Base-by-base conservation (phyloP, 2,113 vertebrate genomes). In the Glaucomys volans region DNA sequence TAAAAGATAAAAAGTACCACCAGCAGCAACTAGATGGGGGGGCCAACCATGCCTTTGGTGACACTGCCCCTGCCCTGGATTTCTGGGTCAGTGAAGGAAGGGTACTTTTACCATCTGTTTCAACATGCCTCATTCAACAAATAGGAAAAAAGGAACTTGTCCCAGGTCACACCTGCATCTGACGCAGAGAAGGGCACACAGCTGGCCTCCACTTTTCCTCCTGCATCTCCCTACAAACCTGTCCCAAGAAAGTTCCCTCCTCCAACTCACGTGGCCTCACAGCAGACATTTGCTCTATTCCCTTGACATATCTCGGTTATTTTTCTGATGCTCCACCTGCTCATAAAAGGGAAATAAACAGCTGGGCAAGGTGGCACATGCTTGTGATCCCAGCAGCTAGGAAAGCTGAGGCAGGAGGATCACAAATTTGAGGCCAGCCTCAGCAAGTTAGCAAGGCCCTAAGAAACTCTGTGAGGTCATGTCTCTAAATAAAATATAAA, bases 1-100 rank as follows among this genome's bases (percentile, higher is more conserved):
- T 32, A 17, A 69, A 57, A 40, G 12, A 50, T 1, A 79, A 1
- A 26, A 35, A 9, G 44, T n/a, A 76, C 42, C 22, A 24, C 17
- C 0, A 20, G 62, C 4, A 26, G 47, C 44, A 32, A 50, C 0
- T 1, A 4, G 59, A 40, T 13, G 30, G 13, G 8, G 2, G 37
- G 26, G 9, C 32, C 54, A 40, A 5, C 37, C 32, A 14, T 30
- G 52, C 62, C 71, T 86, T 67, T 20, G 35, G 35, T 83, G 69
- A 54, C 47, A 22, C 42, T 91, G 54, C 24, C 62, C 5, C 32
- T 8, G 4, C 52, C 75, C 71, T 90, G 18, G 14, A 50, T 30
- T 83, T 80, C 79, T 5, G 0, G n/a, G 52, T 74, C 62, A 72
- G 37, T 75, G 66, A 90, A 91, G 47, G 35, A 67, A 64, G 22